Base-by-base conservation (phyloP, 1,140 invertebrate species). In the Caenorhabditis latens region DNA sequence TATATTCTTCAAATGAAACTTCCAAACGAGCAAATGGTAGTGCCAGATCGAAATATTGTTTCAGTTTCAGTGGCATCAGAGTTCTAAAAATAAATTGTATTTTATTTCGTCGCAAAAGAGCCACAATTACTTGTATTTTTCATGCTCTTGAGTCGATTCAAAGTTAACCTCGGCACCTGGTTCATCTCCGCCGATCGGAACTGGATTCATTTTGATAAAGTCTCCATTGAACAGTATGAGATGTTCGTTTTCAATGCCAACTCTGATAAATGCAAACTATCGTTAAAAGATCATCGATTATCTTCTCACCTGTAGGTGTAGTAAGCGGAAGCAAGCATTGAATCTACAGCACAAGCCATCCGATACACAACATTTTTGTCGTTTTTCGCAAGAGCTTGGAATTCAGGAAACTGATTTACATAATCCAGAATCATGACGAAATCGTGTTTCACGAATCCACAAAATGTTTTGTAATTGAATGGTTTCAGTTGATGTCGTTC, bases 381-480 rank as follows among this genome's bases (percentile, higher is more conserved):
- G 40, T 55, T 57, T 8, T 83, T 53, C 1, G 8, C 14, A 19
- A 88, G 63, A 14, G 14, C 48, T 55, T 87, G 71, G 50, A 88
- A 88, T n/a, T 83, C 87, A 8, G 87, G 86, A 16, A 88, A 55
- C 14, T 82, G 46, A 46, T 79, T 88, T 19, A 55, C 53, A 53
- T 84, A 88, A 58, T 88, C 87, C 43, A 84, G 61, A 32, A 88
- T 61, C 87, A 88, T 88, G 16, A 88, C 61, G 50, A 88, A 88
- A 50, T 88, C 87, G 21, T 86, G 85, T 43, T 84, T 87, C 4
- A 58, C 75, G 46, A 87, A 86, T 53, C 85, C 87, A 42, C 55
- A 57, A 42, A 86, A 88, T 46, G 75, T 84, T 55, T 79, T 50
- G 67, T 84, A 86, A 50, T 86, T 48, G 50, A 86, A 88, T 55